Percentiles rank a stretch among this genome's conserved stretches.
Conservation (phyloP, 1,140 invertebrate genomes). For the Ephestia elutella region DNA sequence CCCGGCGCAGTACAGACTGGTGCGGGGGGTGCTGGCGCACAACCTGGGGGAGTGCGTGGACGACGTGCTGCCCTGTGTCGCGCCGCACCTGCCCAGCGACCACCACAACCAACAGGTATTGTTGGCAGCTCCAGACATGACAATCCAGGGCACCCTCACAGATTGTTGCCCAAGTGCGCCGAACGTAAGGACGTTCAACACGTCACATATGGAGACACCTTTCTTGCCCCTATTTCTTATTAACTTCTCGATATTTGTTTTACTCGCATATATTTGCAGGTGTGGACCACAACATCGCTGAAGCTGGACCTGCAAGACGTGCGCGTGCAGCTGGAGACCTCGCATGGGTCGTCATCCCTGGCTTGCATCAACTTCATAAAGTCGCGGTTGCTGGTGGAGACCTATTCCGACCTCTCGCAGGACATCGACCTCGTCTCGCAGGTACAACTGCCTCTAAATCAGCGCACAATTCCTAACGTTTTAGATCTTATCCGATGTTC, state of each 20-base stretch:
- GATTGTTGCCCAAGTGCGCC: too few relatives aligned
- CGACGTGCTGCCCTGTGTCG: constrained; percentile 72
- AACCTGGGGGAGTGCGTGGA: constrained; percentile 94
- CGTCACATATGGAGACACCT: too few relatives aligned
- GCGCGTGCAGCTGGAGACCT: constrained; percentile 81
- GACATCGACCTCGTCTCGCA: constrained; percentile 95
- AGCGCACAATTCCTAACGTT: too few relatives aligned
- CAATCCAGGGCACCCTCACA: constrained; percentile 88
- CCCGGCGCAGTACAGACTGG: constrained; percentile 89
- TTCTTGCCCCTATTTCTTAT: too few relatives aligned
- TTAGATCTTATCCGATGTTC: too few relatives aligned
- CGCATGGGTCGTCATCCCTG: constrained; percentile 78
- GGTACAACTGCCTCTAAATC: constrained; percentile 29
- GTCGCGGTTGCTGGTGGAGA: constrained; percentile 88
- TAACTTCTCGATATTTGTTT: too few relatives aligned
- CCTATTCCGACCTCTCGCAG: constrained; percentile 89
- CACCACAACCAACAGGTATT: constrained; percentile 4
- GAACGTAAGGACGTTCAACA: too few relatives aligned
- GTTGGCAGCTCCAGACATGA: constrained; percentile 86
- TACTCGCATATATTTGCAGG: constrained; percentile 24
- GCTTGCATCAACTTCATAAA: constrained; percentile 95
- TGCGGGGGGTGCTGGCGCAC: constrained; percentile 90
- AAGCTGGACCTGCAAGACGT: constrained; percentile 92
- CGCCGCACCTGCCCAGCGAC: constrained; percentile 25
- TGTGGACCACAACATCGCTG: constrained; percentile 87